These are phyloP conservation scores for Acanthurus tractus DNA, from an alignment of 2,797 vertebrate species.

Conservation along the genomic window DNA sequence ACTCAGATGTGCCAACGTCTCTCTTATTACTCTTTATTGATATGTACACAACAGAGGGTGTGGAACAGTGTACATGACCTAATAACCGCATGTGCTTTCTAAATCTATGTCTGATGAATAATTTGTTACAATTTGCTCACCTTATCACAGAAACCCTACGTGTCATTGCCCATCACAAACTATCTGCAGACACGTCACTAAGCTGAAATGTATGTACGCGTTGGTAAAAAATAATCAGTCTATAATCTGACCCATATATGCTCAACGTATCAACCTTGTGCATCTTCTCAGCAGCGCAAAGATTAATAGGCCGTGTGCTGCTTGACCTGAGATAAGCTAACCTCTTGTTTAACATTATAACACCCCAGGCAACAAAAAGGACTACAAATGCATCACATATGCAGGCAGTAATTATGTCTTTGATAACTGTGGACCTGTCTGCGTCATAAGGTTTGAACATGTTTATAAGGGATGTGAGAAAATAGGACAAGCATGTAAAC, in stretches of 20 bases:
- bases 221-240: slow-evolving; percentile 17
- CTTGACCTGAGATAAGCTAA: slow-evolving; percentile 39
- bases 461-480: neutral
- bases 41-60: slow-evolving; percentile 39
- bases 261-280: neutral
- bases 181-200: neutral
- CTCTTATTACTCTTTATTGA: slow-evolving; percentile 35
- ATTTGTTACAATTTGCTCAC: slow-evolving; percentile 32
- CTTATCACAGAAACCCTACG: neutral
- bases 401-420: slow-evolving; percentile 8
- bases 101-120: slow-evolving; percentile 29
- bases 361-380: neutral
- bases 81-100: slow-evolving; percentile 14
- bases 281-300: slow-evolving; percentile 46
- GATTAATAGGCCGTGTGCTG: slow-evolving; percentile 49
- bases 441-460: slow-evolving; percentile 25
- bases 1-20: slow-evolving; percentile 14
- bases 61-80: slow-evolving; percentile 27
- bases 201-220: neutral
- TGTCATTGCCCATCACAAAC: neutral
- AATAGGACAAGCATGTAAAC: slow-evolving; percentile 15
- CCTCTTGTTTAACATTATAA: slow-evolving; percentile 33
- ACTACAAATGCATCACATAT: slow-evolving; percentile 4
- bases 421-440: slow-evolving; percentile 1
- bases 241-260: slow-evolving; percentile 24